Evolutionary conservation across 2,797 vertebrate genomes (phyloP).

Genomic region (Cheirogaleus major): DNA sequence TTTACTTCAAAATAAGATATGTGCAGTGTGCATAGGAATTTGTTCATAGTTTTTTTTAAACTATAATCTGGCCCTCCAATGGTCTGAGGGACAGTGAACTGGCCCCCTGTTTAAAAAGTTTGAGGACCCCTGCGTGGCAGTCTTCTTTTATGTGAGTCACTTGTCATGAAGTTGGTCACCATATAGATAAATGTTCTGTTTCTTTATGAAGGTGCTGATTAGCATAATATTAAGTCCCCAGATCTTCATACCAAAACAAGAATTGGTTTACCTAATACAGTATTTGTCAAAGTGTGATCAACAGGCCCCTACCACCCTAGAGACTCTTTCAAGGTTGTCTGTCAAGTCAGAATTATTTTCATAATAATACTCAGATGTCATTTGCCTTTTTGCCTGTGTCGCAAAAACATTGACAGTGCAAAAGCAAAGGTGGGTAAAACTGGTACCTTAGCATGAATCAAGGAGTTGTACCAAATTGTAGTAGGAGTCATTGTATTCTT

Average conservation of each 20-base stretch:
- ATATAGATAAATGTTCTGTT: background rate
- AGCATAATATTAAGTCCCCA: background rate
- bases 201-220: background rate
- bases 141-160: conserved; percentile 9
- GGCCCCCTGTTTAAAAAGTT: too few relatives aligned
- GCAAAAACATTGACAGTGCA: background rate
- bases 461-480: background rate
- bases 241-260: background rate
- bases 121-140: background rate
- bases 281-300: background rate
- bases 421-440: background rate
- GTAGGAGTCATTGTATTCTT: background rate
- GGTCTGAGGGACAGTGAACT: too few relatives aligned
- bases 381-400: background rate
- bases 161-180: background rate
- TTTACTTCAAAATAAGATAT: too few relatives aligned
- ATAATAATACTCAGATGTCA: background rate
- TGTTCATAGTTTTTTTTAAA: too few relatives aligned
- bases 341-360: conserved; percentile 1
- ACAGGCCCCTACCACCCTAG: background rate
- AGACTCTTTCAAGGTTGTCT: background rate
- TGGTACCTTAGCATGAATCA: background rate
- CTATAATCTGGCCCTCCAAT: too few relatives aligned
- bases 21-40: too few relatives aligned
- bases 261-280: background rate